phyloP scores from a whole-genome alignment of 2,888 invertebrate genomes.

The Coronaproctus castanopsis region DNA sequence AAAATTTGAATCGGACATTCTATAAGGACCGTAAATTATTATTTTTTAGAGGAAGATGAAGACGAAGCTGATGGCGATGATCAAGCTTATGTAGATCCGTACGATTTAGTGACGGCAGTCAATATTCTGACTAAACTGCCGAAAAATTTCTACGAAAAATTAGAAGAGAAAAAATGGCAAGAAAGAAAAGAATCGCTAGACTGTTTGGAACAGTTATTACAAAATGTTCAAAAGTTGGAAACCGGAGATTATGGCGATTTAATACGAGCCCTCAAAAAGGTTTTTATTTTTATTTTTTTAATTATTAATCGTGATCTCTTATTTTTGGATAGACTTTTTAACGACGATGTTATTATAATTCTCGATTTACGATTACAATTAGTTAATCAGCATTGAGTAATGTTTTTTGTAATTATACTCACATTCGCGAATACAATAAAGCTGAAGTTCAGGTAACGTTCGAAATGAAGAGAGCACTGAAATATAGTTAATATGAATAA shows the following conservation, averaged over 20 bases:
- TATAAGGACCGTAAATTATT: no score
- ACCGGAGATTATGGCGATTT: slow-evolving; percentile 82
- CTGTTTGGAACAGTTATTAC: slow-evolving; percentile 50
- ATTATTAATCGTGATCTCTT: background rate
- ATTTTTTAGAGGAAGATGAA: slow-evolving; percentile 30
- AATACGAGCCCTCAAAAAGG: slow-evolving; percentile 69
- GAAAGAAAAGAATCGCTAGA: slow-evolving; percentile 85
- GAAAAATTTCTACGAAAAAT: slow-evolving; percentile 83
- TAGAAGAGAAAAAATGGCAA: slow-evolving; percentile 92
- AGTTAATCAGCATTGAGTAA: background rate
- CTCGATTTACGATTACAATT: no score
- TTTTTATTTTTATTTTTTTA: slow-evolving; percentile 26
- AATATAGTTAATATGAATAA: no score
- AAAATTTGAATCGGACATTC: no score
- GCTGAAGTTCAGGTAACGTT: no score
- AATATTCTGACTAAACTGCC: slow-evolving; percentile 83
- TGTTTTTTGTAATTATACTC: slow-evolving; percentile 1
- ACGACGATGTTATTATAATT: no score
- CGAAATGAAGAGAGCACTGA: no score
- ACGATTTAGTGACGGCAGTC: slow-evolving; percentile 74
- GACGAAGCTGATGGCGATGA: slow-evolving; percentile 35
- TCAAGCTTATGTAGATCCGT: slow-evolving; percentile 55
- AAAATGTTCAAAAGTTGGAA: slow-evolving; percentile 60
- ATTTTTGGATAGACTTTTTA: background rate
- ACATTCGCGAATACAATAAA: no score